Base-by-base conservation (phyloP, 2,797 vertebrate species). In the Enoplosus armatus region DNA sequence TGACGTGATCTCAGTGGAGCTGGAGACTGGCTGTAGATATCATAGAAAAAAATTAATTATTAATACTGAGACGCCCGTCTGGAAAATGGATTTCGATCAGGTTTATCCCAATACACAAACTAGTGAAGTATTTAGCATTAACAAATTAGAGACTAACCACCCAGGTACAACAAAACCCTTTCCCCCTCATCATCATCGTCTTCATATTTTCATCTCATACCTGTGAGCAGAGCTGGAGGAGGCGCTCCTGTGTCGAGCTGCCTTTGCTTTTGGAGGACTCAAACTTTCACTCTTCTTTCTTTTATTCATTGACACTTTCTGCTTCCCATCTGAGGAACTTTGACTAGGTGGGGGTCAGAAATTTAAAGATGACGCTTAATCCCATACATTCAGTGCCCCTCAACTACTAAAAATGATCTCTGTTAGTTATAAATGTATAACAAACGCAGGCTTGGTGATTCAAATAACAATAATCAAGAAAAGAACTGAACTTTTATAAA, bases 261-360 rank as follows among this genome's bases (percentile, higher is more conserved):
- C 59, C 66, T 94, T 95, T 1, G 56, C 55, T 64, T 91, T 91
- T 0, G 91, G 87, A 20, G 93, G 92, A 86, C 89, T 91, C 0
- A 53, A 54, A 12, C 88, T 91, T 8, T 87, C 79, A 7, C 85
- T 95, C 80, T 90, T 94, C 85, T 94, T 96, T 3, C 91, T 94
- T 79, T 95, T 97, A 71, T 95, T 96, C 89, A 95, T 96, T 24
- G 93, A 93, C 75, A 87, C 88, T 59, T 83, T 90, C 63, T 92
- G 92, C 79, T 94, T 95, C 84, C 96, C 95, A 3, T 94, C 96
- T 67, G 96, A 96, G 16, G 95, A 96, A 77, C 96, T 97, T 53
- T 71, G 76, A 39, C 77, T 43, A 87, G 45, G 18, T 20, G 16
- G 35, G 35, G 8, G 1, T 62, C 31, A 59, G 8, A 33, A 3